Evolutionary conservation across 2,888 invertebrate genomes (phyloP), one percentile per base, ranked within the genome.

Genomic region (Sabatieria punctata): DNA sequence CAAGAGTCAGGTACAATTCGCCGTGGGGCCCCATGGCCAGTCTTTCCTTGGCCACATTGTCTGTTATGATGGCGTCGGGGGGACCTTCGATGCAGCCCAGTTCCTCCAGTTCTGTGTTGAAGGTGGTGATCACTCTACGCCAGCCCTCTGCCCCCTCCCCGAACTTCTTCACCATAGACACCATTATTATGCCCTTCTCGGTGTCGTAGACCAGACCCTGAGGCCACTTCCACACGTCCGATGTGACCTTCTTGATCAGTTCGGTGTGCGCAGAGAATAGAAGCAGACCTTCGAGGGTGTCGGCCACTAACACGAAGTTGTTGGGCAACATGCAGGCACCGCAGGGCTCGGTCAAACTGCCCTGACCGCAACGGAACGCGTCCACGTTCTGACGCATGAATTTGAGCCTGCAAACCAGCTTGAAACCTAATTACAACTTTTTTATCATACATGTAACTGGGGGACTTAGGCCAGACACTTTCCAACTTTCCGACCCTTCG

Each of bases 121-220:
- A 41, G 15, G 41, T 19, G 21, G 23, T 41, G 8, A 47, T 23
- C 21, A 22, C 39, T 2, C 48, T 38, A 15, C 15, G n/a, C 36
- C 37, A 44, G 8, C 19, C 13, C n/a, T 22, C n/a, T 23, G 22
- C 41, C 11, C 33, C 33, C n/a, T 33, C 33, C n/a, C n/a, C 33
- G 13, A 33, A 11, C n/a, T 21, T n/a, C 38, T 38, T 38, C 8
- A 6, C 8, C 38, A 38, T 38, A 6, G 19, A 18, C 15, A 38
- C 38, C 38, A 38, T 38, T 13, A 38, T 21, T 38, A 11, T 6
- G 8, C 22, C 8, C 4, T 41, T 22, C 2, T 24, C 18, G 2
- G 44, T 15, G 42, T 50, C 50, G 42, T 50, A 48, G 22, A 37
- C 47, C n/a, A 50, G 38, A 15, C 50, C 48, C 38, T 50, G 50